These are phyloP conservation scores for Stictonetta naevosa DNA, from an alignment of 2,113 vertebrate species.

Conservation along the genomic window DNA sequence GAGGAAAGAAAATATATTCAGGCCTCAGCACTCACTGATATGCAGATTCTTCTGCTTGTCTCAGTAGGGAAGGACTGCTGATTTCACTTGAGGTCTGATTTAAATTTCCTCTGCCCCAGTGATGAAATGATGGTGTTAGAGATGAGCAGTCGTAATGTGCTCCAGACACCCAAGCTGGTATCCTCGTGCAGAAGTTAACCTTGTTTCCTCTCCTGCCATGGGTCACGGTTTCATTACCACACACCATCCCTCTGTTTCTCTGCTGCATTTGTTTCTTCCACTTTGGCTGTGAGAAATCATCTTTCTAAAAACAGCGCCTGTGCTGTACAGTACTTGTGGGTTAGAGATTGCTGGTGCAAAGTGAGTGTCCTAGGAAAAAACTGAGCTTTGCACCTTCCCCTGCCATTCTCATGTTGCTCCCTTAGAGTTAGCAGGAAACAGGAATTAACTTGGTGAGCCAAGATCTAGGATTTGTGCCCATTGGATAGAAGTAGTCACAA, in stretches of 20 bases:
- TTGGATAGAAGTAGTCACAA: not conserved
- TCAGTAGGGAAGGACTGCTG: not conserved
- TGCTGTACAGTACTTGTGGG: fast-evolving
- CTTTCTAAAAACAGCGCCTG: not conserved
- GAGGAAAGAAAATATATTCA: not conserved
- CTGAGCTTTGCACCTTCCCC: not conserved
- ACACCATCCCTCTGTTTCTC: not conserved
- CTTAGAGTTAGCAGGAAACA: not conserved
- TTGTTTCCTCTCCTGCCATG: not conserved
- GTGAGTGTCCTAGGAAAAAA: not conserved
- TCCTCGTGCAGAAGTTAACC: not conserved
- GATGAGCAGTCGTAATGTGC: fast-evolving
- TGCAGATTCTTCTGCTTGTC: not conserved
- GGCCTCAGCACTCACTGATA: not conserved
- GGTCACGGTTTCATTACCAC: not conserved
- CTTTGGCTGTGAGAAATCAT: not conserved
- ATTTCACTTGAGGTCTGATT: not conserved
- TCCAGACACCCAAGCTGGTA: too few species aligned
- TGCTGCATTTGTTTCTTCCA: not conserved
- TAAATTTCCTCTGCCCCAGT: not conserved
- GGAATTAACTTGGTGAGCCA: not conserved
- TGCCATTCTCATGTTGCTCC: not conserved
- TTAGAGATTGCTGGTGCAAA: not conserved
- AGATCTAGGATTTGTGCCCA: not conserved
- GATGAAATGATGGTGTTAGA: not conserved